These are phyloP conservation scores for Leistus spinibarbis DNA, from an alignment of 2,888 invertebrate genomes.

Conservation along the genomic window DNA sequence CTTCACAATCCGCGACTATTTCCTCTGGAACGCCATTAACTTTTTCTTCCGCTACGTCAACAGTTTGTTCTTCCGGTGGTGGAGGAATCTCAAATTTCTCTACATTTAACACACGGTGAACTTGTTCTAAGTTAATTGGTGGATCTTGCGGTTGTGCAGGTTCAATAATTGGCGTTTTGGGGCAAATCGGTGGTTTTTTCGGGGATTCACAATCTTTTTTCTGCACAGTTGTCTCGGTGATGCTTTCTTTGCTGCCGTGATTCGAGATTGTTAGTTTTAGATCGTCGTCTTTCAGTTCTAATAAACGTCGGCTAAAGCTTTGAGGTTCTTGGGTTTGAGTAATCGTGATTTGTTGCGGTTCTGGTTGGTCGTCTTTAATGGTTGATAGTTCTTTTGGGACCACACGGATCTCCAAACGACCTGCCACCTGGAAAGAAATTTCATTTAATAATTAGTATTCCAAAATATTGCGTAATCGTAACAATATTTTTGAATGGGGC, in stretches of 20 bases:
- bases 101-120: conserved; percentile 26
- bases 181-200: conserved; percentile 32
- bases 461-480: neutral
- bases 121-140: conserved; percentile 2
- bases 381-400: conserved; percentile 57
- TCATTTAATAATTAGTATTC: neutral
- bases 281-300: conserved; percentile 9
- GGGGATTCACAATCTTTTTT: conserved; percentile 1
- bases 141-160: neutral
- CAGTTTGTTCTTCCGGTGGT: conserved; percentile 37
- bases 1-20: conserved; percentile 22
- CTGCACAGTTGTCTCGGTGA: conserved; percentile 12
- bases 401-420: conserved; percentile 82
- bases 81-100: conserved; percentile 32
- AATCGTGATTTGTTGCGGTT: conserved; percentile 1
- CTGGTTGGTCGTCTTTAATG: neutral
- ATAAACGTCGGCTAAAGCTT: neutral
- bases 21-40: conserved; percentile 3
- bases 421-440: conserved; percentile 63
- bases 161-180: conserved; percentile 24
- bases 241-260: conserved; percentile 22
- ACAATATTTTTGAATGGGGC: neutral
- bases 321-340: conserved; percentile 14
- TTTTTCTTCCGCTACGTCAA: conserved; percentile 39
- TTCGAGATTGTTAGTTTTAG: conserved; percentile 34